Base-by-base conservation (phyloP, 2,888 invertebrate species). In the Drymonia ruficornis region DNA sequence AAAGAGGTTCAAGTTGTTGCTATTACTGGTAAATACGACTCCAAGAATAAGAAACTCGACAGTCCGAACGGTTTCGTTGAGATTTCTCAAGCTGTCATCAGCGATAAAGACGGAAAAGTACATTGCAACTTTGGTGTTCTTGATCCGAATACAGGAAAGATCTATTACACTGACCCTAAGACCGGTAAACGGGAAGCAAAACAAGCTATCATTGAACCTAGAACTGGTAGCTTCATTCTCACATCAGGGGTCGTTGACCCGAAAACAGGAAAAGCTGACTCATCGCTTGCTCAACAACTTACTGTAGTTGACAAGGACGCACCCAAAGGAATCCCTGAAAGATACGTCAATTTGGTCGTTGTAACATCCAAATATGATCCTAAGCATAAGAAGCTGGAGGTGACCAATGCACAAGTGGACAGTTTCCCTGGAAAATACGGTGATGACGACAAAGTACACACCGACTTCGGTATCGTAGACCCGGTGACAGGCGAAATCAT, bases 51-150 rank as follows among this genome's bases (percentile, higher is more conserved):
- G 53, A 93, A 94, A 73, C 78, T 95, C 11, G 94, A 94, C 61
- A 87, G 93, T 61, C 93, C 94, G 9, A 93, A 93, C 49, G 94
- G 94, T 18, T 92, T 91, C 47, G 83, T 94, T 34, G 94, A 92
- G 67, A 89, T 87, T 1, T 91, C 91, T 0, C 85, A 87, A 78
- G 88, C 89, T 55, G 91, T 95, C 67, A 94, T 96, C 61, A 95
- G 94, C 67, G 95, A 95, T 63, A 95, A 95, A 84, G 96, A 96
- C 43, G 94, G 95, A 58, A 95, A 95, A 87, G 94, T 96, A 64
- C 95, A 95, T 74, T 72, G 94, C 74, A 85, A 96, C 93, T 81
- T 96, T 91, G 85, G 95, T 89, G 65, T 95, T 87, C 86, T 94
- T 15, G 95, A 94, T 62, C 90, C 91, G 3, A 88, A 95, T 75